These are phyloP conservation scores for Salvator merianae DNA, from an alignment of 2,113 vertebrate species.

Conservation along the genomic window DNA sequence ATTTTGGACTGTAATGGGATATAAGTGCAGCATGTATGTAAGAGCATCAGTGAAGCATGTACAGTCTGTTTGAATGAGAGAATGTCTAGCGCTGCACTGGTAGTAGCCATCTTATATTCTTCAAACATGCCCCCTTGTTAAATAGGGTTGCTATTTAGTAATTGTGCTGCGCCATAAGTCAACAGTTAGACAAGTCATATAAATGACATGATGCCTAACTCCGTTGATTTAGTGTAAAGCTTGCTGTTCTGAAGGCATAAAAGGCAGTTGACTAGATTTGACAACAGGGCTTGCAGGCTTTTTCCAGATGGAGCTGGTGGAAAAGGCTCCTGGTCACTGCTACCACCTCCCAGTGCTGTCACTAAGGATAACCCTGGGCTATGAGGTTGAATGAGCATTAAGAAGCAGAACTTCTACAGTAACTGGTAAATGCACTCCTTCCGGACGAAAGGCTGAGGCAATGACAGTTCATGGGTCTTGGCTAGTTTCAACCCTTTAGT, in stretches of 20 bases:
- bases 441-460: not conserved
- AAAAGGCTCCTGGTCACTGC: not conserved
- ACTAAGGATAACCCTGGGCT: not conserved
- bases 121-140: not conserved
- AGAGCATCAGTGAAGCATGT: not conserved
- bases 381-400: not conserved
- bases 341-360: not conserved
- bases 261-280: not conserved
- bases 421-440: not conserved
- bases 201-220: not conserved
- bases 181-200: not conserved
- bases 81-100: not conserved
- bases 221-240: not conserved
- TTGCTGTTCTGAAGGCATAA: conserved; percentile 4
- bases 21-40: not conserved
- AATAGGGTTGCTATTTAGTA: not conserved
- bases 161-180: not conserved
- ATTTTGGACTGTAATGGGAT: not conserved
- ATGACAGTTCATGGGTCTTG: not conserved
- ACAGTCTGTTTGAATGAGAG: not conserved
- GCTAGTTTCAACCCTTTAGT: not conserved
- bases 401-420: not conserved
- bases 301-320: not conserved
- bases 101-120: not conserved
- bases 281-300: conserved; percentile 3